Percentiles rank a stretch among this genome's conserved stretches.
These are phyloP conservation scores for Myiagra hebetior DNA, from an alignment of 2,113 vertebrate species.

Conservation along the genomic window DNA sequence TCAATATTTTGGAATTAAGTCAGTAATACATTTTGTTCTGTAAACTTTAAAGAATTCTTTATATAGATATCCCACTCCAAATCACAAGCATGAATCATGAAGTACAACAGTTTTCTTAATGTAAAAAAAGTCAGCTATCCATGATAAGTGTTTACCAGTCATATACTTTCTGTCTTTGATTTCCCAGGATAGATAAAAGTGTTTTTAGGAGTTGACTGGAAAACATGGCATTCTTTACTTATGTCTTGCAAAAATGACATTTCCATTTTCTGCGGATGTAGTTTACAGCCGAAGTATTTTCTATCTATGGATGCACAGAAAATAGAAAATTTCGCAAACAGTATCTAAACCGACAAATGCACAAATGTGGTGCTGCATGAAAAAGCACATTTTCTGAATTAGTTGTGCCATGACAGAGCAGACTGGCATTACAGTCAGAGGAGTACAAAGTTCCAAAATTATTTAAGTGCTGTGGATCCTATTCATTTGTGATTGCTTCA, in stretches of 20 bases:
- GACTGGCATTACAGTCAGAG: neutral
- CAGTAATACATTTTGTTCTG: neutral
- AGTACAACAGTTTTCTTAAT: neutral
- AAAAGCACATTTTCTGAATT: neutral
- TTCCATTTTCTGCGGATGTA: neutral
- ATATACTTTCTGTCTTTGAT: neutral
- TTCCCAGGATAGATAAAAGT: neutral
- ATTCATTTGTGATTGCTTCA: neutral
- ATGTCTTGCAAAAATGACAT: neutral
- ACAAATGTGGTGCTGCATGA: neutral
- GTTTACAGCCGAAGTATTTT: neutral
- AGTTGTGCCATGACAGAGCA: neutral
- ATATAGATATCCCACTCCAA: neutral
- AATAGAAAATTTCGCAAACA: neutral
- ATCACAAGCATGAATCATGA: neutral
- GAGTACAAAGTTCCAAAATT: neutral
- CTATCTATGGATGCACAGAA: neutral
- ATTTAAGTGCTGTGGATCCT: neutral
- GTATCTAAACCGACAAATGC: neutral
- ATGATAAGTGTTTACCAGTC: neutral
- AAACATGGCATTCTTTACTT: neutral
- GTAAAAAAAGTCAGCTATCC: neutral
- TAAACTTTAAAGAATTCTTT: neutral
- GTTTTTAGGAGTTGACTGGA: neutral
- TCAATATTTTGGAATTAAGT: neutral